A percentile compares a stretch with the other conserved stretches of the same genome.
phyloP scores from a whole-genome alignment of 2,797 vertebrate genomes.

The Pangasius macronema region DNA sequence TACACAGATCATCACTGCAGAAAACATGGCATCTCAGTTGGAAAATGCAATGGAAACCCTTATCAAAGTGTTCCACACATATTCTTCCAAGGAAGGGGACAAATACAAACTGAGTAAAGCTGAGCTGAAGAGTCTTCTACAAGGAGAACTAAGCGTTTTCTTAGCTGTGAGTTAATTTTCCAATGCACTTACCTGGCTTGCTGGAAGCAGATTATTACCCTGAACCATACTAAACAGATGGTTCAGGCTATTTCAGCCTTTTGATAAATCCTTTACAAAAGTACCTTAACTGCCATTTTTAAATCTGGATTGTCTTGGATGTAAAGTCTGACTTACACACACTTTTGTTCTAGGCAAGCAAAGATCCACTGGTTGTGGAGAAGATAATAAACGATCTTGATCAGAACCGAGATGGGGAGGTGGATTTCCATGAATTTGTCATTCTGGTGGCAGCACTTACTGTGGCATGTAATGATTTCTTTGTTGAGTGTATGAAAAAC shows the following conservation, averaged over 20 bases:
- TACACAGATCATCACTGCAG: constrained; percentile 9
- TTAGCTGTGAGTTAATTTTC: constrained; percentile 74
- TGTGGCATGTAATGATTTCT: constrained; percentile 88
- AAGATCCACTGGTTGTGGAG: constrained; percentile 79
- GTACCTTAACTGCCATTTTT: not conserved
- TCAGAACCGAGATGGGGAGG: constrained; percentile 84
- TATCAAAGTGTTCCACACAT: constrained; percentile 85
- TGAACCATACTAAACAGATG: not conserved
- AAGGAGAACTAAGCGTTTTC: constrained; percentile 79
- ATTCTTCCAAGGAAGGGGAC: constrained; percentile 90
- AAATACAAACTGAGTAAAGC: constrained; percentile 88
- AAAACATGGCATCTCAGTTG: constrained; percentile 78
- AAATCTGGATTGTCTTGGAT: not conserved
- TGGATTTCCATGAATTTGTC: constrained; percentile 93
- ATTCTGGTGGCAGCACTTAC: constrained; percentile 84
- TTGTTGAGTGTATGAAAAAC: constrained; percentile 71
- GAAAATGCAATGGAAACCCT: constrained; percentile 81
- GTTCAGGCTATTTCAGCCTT: not conserved
- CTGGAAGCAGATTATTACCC: not conserved
- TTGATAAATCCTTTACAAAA: not conserved
- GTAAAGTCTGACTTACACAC: not conserved
- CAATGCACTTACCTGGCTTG: no score
- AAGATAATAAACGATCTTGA: constrained; percentile 89
- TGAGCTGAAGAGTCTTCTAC: constrained; percentile 85
- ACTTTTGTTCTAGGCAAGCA: constrained; percentile 69